These are phyloP conservation scores for Chlorodrepanis virens DNA, from an alignment of 2,113 vertebrate species.

Conservation along the genomic window DNA sequence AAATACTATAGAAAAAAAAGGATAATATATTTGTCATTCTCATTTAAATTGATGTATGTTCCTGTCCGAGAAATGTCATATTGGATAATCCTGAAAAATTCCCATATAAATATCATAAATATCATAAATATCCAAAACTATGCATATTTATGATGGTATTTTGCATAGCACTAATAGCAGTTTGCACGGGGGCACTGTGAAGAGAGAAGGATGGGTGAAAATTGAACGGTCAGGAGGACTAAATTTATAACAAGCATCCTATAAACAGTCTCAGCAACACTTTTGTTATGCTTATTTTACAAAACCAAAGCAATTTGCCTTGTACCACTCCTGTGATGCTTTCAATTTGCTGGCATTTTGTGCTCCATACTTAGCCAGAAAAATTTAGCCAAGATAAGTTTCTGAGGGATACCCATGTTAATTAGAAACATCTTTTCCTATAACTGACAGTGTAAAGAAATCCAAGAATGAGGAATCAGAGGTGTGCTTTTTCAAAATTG, in stretches of 20 bases:
- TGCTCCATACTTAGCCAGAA: constrained; percentile 31
- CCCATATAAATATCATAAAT: constrained; percentile 48
- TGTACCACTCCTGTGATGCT: neutral
- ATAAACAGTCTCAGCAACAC: constrained; percentile 68
- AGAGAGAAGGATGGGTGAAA: constrained; percentile 34
- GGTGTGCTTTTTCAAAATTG: neutral
- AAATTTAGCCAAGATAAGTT: constrained; percentile 59
- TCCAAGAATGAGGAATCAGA: neutral
- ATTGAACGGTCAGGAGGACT: constrained; percentile 71
- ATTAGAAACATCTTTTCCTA: constrained; percentile 1
- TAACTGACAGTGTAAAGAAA: neutral
- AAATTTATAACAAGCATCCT: constrained; percentile 79
- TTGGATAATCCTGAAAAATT: constrained; percentile 90
- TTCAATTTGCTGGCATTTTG: constrained; percentile 29
- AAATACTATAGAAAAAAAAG: constrained; percentile 75
- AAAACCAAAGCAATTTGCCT: constrained; percentile 35
- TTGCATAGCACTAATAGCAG: constrained; percentile 81
- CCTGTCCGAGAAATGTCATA: constrained; percentile 89
- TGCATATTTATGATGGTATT: constrained; percentile 87
- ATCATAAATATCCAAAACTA: constrained; percentile 88
- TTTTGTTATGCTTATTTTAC: constrained; percentile 45
- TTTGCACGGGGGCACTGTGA: constrained; percentile 30
- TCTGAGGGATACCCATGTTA: constrained; percentile 39
- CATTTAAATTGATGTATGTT: constrained; percentile 84
- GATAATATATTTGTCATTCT: constrained; percentile 83